phyloP scores from a whole-genome alignment of 2,113 vertebrate species.

The Protomyctophum bolini region DNA sequence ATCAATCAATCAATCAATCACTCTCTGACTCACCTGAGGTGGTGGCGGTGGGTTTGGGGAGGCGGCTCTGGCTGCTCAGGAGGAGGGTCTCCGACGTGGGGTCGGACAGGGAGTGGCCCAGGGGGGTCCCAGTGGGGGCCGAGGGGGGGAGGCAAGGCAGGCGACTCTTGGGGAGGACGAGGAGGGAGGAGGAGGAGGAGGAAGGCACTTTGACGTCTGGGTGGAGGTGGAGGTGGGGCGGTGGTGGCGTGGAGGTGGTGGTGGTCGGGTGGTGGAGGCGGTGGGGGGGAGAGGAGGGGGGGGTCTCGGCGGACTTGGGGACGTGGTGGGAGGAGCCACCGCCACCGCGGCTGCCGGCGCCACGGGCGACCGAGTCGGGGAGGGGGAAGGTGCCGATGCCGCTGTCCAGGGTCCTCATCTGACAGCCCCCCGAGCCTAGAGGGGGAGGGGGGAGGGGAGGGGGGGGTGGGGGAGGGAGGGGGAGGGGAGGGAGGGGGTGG shows the following conservation, averaged over 20 bases:
- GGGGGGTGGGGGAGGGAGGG: conserved; percentile 42
- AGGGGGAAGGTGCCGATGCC: conserved; percentile 95
- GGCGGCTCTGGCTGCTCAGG: conserved; percentile 76
- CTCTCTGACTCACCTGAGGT: conserved; percentile 80
- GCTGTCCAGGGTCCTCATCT: conserved; percentile 94
- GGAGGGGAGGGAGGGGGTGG: conserved; percentile 60
- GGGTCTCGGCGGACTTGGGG: conserved; percentile 74
- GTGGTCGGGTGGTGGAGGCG: conserved; percentile 36
- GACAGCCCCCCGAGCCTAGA: conserved; percentile 86
- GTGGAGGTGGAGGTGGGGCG: conserved; percentile 49
- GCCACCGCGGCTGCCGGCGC: conserved; percentile 56
- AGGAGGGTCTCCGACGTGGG: conserved; percentile 68
- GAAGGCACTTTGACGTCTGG: conserved; percentile 84
- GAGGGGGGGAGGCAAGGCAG: conserved; percentile 51
- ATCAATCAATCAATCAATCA: no score
- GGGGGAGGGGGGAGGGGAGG: conserved; percentile 66
- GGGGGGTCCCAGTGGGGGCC: conserved; percentile 28
- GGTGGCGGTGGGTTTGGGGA: conserved; percentile 78
- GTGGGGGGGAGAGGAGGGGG: conserved; percentile 58
- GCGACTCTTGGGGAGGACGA: conserved; percentile 59
- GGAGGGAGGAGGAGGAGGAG: conserved; percentile 69
- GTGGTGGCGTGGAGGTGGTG: conserved; percentile 33
- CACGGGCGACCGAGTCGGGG: conserved; percentile 84
- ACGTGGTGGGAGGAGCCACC: conserved; percentile 56
- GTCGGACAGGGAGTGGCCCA: conserved; percentile 84